Evolutionary conservation across 2,113 vertebrate species (phyloP), one percentile per base, ranked within the genome.

Genomic region (Eleginops maclovinus): DNA sequence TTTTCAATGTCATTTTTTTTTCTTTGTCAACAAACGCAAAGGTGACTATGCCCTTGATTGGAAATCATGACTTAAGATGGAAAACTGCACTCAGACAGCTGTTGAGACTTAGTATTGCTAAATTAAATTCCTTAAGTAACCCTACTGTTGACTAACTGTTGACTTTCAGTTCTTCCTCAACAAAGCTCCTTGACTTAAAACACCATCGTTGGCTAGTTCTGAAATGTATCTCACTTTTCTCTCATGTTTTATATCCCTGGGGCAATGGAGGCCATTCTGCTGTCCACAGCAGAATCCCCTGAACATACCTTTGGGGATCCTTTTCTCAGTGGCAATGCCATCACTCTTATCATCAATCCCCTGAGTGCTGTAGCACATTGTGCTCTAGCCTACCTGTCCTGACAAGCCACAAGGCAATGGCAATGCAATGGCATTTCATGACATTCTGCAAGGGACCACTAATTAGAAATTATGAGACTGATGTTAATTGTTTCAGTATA

Each of bases 201-300:
- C 64, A 67, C 62, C 21, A 68, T 71, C 47, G 65, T 14, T 66
- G 59, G 16, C 67, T 70, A 22, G 56, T 70, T 85, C 76, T 75
- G 61, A 87, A 72, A 74, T 60, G 59, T 58, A 71, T 73, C 69
- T 83, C 56, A 64, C 54, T 43, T 72, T 77, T 68, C 51, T 54
- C 59, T 77, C 58, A 16, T 55, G 62, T 41, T 70, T 68, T 50
- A 67, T 56, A 68, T 86, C 81, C 81, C 72, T 49, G 28, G 61
- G 72, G 88, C 55, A 73, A 40, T 78, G 59, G 47, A 74, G 80
- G 82, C 78, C 71, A 80, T 90, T 92, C 81, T 86, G 86, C 85
- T 90, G 76, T 80, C 87, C 81, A 78, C 78, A 83, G 88, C 88
- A 87, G 49, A 84, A 72, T 87, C 72, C 49, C 59, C 46, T 83